Evolutionary conservation across 2,113 vertebrate species (phyloP).

Genomic region (Caranx melampygus): DNA sequence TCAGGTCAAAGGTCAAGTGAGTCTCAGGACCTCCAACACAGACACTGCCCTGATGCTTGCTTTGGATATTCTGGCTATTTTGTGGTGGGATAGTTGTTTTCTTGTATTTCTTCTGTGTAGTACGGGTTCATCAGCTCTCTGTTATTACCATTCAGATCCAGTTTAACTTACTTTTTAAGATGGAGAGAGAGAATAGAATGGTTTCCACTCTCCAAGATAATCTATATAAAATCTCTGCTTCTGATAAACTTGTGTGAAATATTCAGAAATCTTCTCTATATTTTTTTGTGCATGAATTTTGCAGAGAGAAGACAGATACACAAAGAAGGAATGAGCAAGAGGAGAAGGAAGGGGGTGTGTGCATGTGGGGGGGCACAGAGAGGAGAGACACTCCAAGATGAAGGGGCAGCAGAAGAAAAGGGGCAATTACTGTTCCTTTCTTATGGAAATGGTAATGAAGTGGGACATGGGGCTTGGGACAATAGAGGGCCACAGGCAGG

Average conservation of each 20-base stretch:
- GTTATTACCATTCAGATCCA: background rate
- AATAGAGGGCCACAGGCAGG: slow-evolving; percentile 82
- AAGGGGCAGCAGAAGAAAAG: slow-evolving; percentile 85
- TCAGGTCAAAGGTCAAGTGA: slow-evolving; percentile 57
- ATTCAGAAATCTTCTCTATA: background rate
- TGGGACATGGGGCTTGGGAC: slow-evolving; percentile 81
- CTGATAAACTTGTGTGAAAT: background rate
- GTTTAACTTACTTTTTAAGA: background rate
- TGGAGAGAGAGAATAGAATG: background rate
- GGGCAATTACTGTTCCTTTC: slow-evolving; percentile 86
- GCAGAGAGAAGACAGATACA: slow-evolving; percentile 29
- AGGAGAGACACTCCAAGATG: slow-evolving; percentile 79
- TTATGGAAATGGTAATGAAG: slow-evolving; percentile 89
- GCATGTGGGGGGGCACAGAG: slow-evolving; percentile 13
- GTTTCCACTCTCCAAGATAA: background rate
- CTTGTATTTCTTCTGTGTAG: background rate
- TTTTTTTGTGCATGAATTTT: background rate
- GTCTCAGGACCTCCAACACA: slow-evolving; percentile 32
- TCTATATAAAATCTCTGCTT: background rate
- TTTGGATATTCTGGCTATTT: background rate
- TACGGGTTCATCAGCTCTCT: background rate
- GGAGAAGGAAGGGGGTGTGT: slow-evolving; percentile 32
- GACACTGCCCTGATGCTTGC: slow-evolving; percentile 10
- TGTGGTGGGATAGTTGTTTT: background rate
- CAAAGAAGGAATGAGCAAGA: slow-evolving; percentile 29